Evolutionary conservation across 1,140 invertebrate genomes (phyloP).

Genomic region (Hycleus cichorii): DNA sequence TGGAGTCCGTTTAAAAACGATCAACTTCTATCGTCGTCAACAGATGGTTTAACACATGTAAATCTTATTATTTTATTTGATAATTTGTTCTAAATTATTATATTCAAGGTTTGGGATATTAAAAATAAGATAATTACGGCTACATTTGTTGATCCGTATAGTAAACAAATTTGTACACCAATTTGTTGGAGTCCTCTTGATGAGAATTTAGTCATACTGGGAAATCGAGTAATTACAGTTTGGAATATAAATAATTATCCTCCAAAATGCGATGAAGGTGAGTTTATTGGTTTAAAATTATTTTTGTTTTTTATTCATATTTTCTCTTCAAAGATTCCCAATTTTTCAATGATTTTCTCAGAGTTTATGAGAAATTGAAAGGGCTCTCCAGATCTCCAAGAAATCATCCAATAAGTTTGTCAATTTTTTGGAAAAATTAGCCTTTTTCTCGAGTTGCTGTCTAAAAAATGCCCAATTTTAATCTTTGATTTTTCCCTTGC

Average conservation of each 20-base stretch:
- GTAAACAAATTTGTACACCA: conserved; percentile 44
- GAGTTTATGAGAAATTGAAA: background rate
- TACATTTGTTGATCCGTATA: conserved; percentile 47
- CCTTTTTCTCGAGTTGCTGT: background rate
- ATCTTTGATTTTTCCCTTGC: no score
- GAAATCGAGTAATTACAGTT: conserved; percentile 52
- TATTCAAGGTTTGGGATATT: conserved; percentile 60
- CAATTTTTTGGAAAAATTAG: no score
- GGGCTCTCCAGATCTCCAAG: background rate
- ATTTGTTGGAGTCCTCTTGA: conserved; percentile 59
- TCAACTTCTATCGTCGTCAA: conserved; percentile 58
- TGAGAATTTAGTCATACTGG: conserved; percentile 53
- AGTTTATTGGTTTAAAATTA: background rate
- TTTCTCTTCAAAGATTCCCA: background rate
- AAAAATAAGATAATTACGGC: conserved; percentile 47
- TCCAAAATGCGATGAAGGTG: conserved; percentile 12
- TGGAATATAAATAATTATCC: conserved; percentile 50
- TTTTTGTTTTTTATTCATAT: conserved; percentile 3
- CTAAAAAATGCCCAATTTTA: background rate
- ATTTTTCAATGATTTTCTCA: no score
- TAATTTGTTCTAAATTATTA: conserved; percentile 29
- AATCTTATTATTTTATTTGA: conserved; percentile 20
- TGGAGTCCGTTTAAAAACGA: conserved; percentile 69
- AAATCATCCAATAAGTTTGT: no score
- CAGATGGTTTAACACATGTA: conserved; percentile 61